Base-by-base conservation (phyloP, 2,888 invertebrate genomes). In the Apodemia duryi region DNA sequence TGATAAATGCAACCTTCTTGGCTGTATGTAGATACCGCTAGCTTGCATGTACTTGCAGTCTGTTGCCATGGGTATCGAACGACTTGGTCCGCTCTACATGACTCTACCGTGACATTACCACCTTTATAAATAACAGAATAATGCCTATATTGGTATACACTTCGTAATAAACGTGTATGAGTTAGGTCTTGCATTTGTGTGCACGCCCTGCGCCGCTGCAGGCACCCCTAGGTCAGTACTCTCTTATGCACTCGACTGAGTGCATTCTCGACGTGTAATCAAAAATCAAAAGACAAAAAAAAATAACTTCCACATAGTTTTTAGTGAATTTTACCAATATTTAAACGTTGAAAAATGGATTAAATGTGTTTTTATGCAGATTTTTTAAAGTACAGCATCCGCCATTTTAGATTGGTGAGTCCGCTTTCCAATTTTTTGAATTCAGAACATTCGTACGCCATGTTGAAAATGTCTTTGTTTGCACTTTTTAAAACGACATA, bases 331-430 rank as follows among this genome's bases (percentile, higher is more conserved):
- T 57, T 35, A 35, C 57, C 6, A 35, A 13, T 32, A 32, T 57
- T 54, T 32, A 13, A 32, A 35, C 57, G 32, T 32, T 32, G 6
- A 51, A 62, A 35, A 9, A 65, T 68, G 72, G 67, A 71, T 65
- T 68, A 67, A 32, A 21, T 9, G 35, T 61, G 38, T 28, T 2
- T 29, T 21, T 49, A 67, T 60, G 52, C 67, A 62, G 62, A 62
- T 62, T 62, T 54, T 63, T 32, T 29, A 61, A 35, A 60, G 64
- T 62, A 61, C 73, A 78, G 81, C 70, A 71, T 71, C 72, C 73
- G 84, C 84, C 84, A 85, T 84, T 63, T 84, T 83, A 80, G 77
- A 75, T 76, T 67, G 81, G 84, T 84, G 75, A 81, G 83, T 82
- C 71, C 69, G 77, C 81, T 84, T 84, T 85, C 78, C 78, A 77